A percentile compares a stretch with the other conserved stretches of the same genome.
phyloP scores from a whole-genome alignment of 2,113 vertebrate genomes.

The Ahaetulla prasina region DNA sequence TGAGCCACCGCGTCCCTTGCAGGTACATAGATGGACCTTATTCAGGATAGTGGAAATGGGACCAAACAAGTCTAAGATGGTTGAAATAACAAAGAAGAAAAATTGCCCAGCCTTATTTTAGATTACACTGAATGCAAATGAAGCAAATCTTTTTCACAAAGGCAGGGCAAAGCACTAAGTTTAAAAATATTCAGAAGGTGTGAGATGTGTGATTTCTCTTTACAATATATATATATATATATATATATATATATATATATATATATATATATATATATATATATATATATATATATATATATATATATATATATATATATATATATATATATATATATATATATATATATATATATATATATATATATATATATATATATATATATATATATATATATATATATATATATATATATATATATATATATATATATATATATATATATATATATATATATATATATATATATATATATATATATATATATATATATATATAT shows the following conservation, averaged over 20 bases:
- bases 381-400: no score
- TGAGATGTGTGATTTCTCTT: neutral
- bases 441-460: no score
- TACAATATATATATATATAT: no score
- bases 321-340: neutral
- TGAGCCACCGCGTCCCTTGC: no score
- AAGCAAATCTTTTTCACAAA: neutral
- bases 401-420: no score
- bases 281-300: neutral
- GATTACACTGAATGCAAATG: neutral
- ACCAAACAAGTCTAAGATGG: neutral
- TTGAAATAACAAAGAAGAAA: neutral
- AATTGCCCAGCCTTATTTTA: neutral
- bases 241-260: neutral
- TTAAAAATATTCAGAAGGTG: neutral
- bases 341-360: no score
- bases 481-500: no score
- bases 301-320: neutral
- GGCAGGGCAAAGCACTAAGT: neutral
- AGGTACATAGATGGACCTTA: neutral
- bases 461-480: no score
- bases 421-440: no score
- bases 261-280: neutral
- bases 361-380: no score
- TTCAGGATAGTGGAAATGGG: neutral